Conservation (phyloP, 1,140 invertebrate species). For the Geopemphigus sp. region DNA sequence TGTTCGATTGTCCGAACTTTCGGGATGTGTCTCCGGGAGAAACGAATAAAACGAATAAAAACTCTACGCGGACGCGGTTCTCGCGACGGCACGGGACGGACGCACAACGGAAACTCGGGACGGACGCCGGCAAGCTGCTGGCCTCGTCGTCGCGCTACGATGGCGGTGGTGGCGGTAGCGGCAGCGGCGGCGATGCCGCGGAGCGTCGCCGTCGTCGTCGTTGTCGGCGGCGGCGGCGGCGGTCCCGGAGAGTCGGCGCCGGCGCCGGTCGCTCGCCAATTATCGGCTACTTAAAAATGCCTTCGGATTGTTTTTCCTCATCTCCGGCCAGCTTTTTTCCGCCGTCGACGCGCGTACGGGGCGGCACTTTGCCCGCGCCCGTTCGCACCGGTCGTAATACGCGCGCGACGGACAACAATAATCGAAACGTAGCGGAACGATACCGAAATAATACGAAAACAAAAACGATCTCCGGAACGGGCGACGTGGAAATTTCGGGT, state of each 20-base stretch:
- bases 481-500: no score
- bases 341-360: no score
- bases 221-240: not conserved
- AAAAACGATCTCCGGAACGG: no score
- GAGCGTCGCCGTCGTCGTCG: conserved; percentile 22
- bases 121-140: conserved; percentile 46
- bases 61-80: conserved; percentile 20
- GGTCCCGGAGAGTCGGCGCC: conserved; percentile 29
- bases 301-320: conserved; percentile 15
- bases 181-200: conserved; percentile 4
- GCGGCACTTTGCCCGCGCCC: no score
- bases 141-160: conserved; percentile 11
- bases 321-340: no score
- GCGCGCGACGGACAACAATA: no score
- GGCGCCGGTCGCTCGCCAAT: conserved; percentile 34
- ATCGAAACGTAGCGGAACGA: no score
- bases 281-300: conserved; percentile 42
- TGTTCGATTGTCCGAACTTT: no score
- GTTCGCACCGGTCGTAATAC: no score
- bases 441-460: no score
- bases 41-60: not conserved
- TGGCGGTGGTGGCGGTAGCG: not conserved
- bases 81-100: conserved; percentile 18
- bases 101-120: conserved; percentile 45
- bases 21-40: no score